Percentiles rank a stretch among this genome's conserved stretches.
Conservation (phyloP, 1,140 invertebrate genomes). For the Chelonus insularis region DNA sequence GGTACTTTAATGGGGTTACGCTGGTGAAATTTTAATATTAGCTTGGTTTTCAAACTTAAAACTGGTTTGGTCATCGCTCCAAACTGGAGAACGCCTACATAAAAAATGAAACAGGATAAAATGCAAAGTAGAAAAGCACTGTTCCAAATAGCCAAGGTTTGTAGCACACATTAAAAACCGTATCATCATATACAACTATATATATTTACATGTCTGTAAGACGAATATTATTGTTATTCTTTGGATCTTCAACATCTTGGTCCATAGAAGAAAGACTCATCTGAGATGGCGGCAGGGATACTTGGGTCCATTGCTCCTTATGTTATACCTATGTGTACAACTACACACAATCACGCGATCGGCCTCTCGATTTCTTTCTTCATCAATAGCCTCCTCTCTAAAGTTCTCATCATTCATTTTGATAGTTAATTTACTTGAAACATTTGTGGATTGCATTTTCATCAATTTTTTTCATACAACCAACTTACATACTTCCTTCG, state of each 20-base stretch:
- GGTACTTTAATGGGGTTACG: background rate
- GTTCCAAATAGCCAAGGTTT: conserved; percentile 65
- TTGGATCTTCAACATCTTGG: conserved; percentile 4
- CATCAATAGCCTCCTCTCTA: background rate
- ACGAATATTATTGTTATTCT: background rate
- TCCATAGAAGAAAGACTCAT: conserved; percentile 9
- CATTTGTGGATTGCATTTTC: background rate
- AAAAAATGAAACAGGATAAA: conserved; percentile 56
- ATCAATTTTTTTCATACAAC: too few relatives aligned
- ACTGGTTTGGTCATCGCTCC: background rate
- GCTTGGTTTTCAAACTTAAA: background rate
- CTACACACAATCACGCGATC: background rate
- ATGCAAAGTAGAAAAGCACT: conserved; percentile 55
- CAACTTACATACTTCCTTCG: too few relatives aligned
- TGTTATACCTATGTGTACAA: background rate
- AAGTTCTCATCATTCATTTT: background rate
- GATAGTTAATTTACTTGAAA: too few relatives aligned
- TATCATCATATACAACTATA: background rate
- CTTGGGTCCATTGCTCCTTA: conserved; percentile 23
- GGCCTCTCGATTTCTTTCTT: background rate
- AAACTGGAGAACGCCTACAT: conserved; percentile 19
- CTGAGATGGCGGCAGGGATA: conserved; percentile 19
- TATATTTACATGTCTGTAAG: background rate
- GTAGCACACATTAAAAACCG: too few relatives aligned
- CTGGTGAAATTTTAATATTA: background rate